A percentile compares a stretch with the other conserved stretches of the same genome.
Evolutionary conservation across 2,797 vertebrate genomes (phyloP).

Genomic region (Taenioides sp.): DNA sequence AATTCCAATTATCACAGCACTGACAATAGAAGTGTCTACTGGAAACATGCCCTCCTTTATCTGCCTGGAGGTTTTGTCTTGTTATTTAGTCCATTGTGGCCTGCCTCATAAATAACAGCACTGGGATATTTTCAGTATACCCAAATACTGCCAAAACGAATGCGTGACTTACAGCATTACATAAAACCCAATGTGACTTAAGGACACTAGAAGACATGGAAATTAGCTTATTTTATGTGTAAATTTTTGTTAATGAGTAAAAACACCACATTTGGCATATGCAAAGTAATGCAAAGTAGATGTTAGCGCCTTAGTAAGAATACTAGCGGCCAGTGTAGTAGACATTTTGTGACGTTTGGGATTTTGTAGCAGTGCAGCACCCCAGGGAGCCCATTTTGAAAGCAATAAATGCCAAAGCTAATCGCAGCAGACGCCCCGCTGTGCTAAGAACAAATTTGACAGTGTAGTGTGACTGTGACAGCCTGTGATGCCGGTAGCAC

Average conservation of each 20-base stretch:
- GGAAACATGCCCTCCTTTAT: neutral
- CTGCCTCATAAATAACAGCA: constrained; percentile 25
- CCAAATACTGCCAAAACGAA: constrained; percentile 1
- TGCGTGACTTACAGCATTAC: neutral
- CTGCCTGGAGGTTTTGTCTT: constrained; percentile 25
- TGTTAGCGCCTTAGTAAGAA: constrained; percentile 12
- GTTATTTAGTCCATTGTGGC: constrained; percentile 38
- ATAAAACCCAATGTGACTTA: neutral
- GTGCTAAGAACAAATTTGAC: constrained; percentile 40
- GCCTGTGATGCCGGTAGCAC: constrained; percentile 40
- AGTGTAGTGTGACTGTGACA: constrained; percentile 44
- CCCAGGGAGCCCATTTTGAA: constrained; percentile 39
- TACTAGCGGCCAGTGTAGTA: constrained; percentile 18
- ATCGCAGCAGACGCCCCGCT: constrained; percentile 41
- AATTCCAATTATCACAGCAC: no score
- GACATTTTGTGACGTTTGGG: constrained; percentile 23
- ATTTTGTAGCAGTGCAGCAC: constrained; percentile 14
- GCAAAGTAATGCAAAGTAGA: constrained; percentile 9
- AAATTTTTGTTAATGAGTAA: constrained; percentile 9
- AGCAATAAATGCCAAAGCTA: constrained; percentile 44
- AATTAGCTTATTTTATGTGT: neutral
- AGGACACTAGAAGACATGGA: neutral
- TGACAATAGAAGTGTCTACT: no score
- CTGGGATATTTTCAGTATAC: constrained; percentile 14
- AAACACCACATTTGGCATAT: constrained; percentile 10